Evolutionary conservation across 1,140 invertebrate species (phyloP).

Genomic region (Meloidogyne chitwoodi): DNA sequence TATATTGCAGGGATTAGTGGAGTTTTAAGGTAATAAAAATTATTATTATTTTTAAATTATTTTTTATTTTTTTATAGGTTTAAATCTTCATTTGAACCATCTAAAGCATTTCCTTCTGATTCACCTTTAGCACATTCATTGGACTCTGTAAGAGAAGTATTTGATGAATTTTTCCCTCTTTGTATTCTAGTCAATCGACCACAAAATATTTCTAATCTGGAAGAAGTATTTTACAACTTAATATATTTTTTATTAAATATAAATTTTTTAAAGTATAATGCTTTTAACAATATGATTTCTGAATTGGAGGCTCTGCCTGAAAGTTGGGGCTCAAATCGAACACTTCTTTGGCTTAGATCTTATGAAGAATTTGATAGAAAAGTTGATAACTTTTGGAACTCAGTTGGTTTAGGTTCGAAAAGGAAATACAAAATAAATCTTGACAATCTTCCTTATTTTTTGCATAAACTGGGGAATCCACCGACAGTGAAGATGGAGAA

Average conservation of each 20-base stretch:
- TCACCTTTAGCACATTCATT: constrained; percentile 51
- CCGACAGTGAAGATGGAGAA: constrained; percentile 36
- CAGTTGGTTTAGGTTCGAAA: constrained; percentile 25
- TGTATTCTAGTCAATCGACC: constrained; percentile 50
- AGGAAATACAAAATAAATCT: constrained; percentile 31
- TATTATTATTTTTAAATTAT: neutral
- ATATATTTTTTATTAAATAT: too few species aligned
- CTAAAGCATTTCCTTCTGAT: constrained; percentile 57
- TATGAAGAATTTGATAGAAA: constrained; percentile 51
- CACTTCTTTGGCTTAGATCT: constrained; percentile 47
- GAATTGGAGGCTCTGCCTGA: constrained; percentile 51
- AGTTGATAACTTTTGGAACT: constrained; percentile 19
- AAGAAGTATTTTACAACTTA: constrained; percentile 38
- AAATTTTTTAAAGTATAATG: constrained; percentile 38
- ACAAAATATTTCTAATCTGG: constrained; percentile 47
- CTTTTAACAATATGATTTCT: constrained; percentile 50
- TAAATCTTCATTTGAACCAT: constrained; percentile 54
- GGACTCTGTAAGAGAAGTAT: constrained; percentile 41
- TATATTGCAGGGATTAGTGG: constrained; percentile 45
- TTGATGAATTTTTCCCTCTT: constrained; percentile 57
- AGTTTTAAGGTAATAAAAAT: constrained; percentile 31
- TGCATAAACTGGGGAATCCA: constrained; percentile 48
- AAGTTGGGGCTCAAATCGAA: constrained; percentile 49
- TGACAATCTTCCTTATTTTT: constrained; percentile 46
- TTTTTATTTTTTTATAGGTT: neutral